phyloP scores from a whole-genome alignment of 2,113 vertebrate species.

The Apodemus sylvaticus region DNA sequence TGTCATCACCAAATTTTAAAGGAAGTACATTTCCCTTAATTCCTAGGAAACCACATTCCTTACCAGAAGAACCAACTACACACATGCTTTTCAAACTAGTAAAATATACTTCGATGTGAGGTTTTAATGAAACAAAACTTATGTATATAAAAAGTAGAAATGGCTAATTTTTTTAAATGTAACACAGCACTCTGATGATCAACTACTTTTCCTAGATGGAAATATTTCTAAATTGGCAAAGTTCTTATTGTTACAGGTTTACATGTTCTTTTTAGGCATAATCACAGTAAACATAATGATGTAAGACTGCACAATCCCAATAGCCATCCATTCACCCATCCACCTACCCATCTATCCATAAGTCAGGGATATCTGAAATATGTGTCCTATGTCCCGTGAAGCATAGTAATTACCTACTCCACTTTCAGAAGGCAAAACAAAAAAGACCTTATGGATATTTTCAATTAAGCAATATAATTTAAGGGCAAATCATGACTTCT shows the following conservation, averaged over 20 bases:
- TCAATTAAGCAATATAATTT: background rate
- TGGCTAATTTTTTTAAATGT: background rate
- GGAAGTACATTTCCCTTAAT: background rate
- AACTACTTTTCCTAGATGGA: constrained; percentile 14
- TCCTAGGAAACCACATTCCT: background rate
- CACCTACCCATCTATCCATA: background rate
- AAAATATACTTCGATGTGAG: background rate
- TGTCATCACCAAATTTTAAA: background rate
- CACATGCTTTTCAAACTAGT: background rate
- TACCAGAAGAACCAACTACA: background rate
- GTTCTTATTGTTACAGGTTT: constrained; percentile 13
- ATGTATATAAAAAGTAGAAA: constrained; percentile 30
- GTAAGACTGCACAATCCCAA: background rate
- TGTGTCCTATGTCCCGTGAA: background rate
- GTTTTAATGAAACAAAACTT: background rate
- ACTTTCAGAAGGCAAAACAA: background rate
- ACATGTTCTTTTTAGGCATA: background rate
- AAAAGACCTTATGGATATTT: constrained; percentile 24
- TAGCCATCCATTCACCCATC: background rate
- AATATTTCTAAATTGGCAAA: background rate
- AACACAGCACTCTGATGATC: constrained; percentile 22
- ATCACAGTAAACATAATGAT: background rate
- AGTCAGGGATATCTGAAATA: background rate
- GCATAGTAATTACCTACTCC: background rate
- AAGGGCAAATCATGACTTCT: background rate